Base-by-base conservation (phyloP, 2,888 invertebrate genomes). In the Polyommatus iphigenia region DNA sequence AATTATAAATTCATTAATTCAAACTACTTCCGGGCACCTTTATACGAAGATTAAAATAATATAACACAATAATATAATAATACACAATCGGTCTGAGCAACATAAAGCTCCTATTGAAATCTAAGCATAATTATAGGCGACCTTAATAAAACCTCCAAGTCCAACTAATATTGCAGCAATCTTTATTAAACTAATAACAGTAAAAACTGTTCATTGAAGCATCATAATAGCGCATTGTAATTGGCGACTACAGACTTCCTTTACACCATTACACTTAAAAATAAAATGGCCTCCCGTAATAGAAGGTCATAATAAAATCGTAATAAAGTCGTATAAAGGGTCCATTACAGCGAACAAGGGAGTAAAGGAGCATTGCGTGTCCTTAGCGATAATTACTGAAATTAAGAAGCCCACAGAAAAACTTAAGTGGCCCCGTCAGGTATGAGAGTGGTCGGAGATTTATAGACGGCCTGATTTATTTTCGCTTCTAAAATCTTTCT, bases 401-500 rank as follows among this genome's bases (percentile, higher is more conserved):
- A 78, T 78, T 73, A 78, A 73, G 72, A 20, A 72, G 29, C 46
- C 73, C 77, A 59, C 41, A 73, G 72, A 78, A 78, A 73, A 78
- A 78, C 78, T 72, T 73, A 78, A 78, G 73, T 59, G 78, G 41
- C 73, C 32, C 36, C 78, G 78, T 78, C 62, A 73, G 78, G 78
- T 78, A 72, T 36, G 18, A 59, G 72, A 77, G 77, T 71, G 67
- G 71, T 57, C 57, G 32, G 57, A 72, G 72, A 77, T 77, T 77
- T 77, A 77, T 77, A 57, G 36, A 41, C 77, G 24, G 24, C 72
- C 20, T 77, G 77, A 77, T 77, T 77, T 77, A 77, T 77, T 72
- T 50, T 24, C 29, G 50, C 24, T 29, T 75, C 54, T 75, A 50
- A 54, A 75, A 75, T 54, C 15, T 41, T 29, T 29, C 6, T 50